Evolutionary conservation across 2,888 invertebrate genomes (phyloP).

Genomic region (Ligdia adustata): DNA sequence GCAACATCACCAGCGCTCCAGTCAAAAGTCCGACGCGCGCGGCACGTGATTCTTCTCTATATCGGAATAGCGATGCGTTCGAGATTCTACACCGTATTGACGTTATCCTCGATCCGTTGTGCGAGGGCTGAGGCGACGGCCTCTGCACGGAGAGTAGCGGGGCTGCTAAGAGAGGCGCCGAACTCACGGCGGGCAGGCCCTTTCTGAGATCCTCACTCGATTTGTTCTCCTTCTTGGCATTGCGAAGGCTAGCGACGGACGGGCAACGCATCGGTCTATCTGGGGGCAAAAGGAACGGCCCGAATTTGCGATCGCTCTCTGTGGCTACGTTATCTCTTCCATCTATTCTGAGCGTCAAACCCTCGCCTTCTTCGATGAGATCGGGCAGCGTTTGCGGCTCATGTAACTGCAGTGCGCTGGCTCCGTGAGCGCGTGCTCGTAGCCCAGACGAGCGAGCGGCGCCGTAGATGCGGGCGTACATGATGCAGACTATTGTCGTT

Average conservation of each 20-base stretch:
- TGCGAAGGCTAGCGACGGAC: slow-evolving; percentile 73
- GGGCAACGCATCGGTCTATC: slow-evolving; percentile 74
- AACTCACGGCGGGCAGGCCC: slow-evolving; percentile 76
- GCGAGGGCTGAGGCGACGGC: slow-evolving; percentile 74
- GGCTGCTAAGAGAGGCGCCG: slow-evolving; percentile 78
- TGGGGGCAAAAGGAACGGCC: slow-evolving; percentile 74
- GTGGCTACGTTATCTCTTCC: slow-evolving; percentile 55
- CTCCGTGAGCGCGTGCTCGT: slow-evolving; percentile 72
- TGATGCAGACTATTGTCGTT: slow-evolving; percentile 87
- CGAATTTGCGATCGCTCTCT: slow-evolving; percentile 66
- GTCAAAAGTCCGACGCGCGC: slow-evolving; percentile 88
- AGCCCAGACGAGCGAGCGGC: slow-evolving; percentile 89
- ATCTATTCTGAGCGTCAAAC: slow-evolving; percentile 74
- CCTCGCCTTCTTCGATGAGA: slow-evolving; percentile 71
- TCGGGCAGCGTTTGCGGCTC: slow-evolving; percentile 71
- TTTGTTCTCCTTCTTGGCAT: slow-evolving; percentile 69
- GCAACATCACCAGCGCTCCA: slow-evolving; percentile 90
- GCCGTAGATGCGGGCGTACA: slow-evolving; percentile 89
- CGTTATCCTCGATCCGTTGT: slow-evolving; percentile 86
- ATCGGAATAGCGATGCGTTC: slow-evolving; percentile 92
- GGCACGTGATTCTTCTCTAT: slow-evolving; percentile 94
- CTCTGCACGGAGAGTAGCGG: slow-evolving; percentile 61
- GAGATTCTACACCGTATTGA: slow-evolving; percentile 91
- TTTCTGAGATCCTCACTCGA: slow-evolving; percentile 69
- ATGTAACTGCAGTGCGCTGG: slow-evolving; percentile 80